Conservation (phyloP, 2,113 vertebrate genomes). For the Cynoglossus semilaevis region DNA sequence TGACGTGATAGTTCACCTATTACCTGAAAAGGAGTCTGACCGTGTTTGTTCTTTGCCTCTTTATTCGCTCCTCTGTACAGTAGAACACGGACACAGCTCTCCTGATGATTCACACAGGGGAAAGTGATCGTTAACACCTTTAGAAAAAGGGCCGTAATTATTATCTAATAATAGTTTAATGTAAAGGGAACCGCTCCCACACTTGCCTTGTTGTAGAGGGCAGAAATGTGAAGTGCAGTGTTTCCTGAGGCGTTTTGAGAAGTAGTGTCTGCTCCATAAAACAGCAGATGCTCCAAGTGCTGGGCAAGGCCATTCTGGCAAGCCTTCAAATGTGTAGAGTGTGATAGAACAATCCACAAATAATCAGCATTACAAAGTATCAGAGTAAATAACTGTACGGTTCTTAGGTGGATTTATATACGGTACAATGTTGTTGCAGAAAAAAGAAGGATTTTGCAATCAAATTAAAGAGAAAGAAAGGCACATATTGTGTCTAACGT, state of each 20-base stretch:
- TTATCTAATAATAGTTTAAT: slow-evolving; percentile 13
- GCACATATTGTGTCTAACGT: slow-evolving; percentile 18
- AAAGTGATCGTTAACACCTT: slow-evolving; percentile 18
- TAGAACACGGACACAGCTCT: slow-evolving; percentile 87
- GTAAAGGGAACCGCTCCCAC: slow-evolving; percentile 6
- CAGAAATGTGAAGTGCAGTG: slow-evolving; percentile 88
- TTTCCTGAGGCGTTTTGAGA: slow-evolving; percentile 91
- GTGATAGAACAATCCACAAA: slow-evolving; percentile 39
- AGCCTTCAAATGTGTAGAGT: slow-evolving; percentile 61
- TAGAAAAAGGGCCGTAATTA: slow-evolving; percentile 3
- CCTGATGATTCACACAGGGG: slow-evolving; percentile 71
- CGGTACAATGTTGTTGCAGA: background rate
- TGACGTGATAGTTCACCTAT: background rate
- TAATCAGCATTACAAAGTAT: slow-evolving; percentile 17
- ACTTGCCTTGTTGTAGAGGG: slow-evolving; percentile 90
- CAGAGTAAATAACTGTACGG: slow-evolving; percentile 3
- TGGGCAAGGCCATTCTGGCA: slow-evolving; percentile 88
- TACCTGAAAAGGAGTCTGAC: slow-evolving; percentile 92
- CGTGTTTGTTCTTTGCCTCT: slow-evolving; percentile 88
- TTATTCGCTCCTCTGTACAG: slow-evolving; percentile 88
- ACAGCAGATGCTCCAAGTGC: slow-evolving; percentile 91
- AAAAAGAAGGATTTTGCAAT: slow-evolving; percentile 6
- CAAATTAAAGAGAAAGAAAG: slow-evolving; percentile 1
- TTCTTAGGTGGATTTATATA: slow-evolving; percentile 5
- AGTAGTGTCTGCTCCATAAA: slow-evolving; percentile 87